Evolutionary conservation across 35 echinoderm and acorn worm species (phyloP).

Genomic region (Ophiothrix spiculata): DNA sequence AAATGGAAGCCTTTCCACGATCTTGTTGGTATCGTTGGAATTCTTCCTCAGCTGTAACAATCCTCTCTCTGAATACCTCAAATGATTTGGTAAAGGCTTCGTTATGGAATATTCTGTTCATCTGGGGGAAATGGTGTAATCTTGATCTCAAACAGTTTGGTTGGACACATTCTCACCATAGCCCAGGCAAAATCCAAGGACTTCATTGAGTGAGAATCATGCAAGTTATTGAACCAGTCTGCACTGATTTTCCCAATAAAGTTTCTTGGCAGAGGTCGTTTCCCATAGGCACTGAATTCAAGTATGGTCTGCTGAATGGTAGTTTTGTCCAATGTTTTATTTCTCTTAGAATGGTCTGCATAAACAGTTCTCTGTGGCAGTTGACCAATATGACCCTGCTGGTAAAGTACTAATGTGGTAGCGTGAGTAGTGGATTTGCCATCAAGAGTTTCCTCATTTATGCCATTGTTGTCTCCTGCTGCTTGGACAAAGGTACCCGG

Average conservation of each 20-base stretch:
- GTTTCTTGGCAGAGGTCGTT: background rate
- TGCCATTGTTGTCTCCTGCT: constrained; percentile 48
- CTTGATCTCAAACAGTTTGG: constrained; percentile 12
- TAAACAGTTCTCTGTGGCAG: background rate
- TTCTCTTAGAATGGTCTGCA: constrained; percentile 30
- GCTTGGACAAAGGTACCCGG: constrained; percentile 29
- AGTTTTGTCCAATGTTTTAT: background rate
- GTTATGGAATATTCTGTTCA: background rate
- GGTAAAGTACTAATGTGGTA: constrained; percentile 32
- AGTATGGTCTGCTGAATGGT: constrained; percentile 10
- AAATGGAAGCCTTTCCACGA: no score
- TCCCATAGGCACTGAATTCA: constrained; percentile 36
- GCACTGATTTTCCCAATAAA: constrained; percentile 20
- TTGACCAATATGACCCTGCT: constrained; percentile 25
- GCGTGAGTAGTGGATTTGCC: constrained; percentile 44
- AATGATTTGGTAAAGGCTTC: no score
- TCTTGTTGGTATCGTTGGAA: no score
- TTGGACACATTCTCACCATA: constrained; percentile 10
- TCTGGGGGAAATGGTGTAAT: background rate
- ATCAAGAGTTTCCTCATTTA: constrained; percentile 46
- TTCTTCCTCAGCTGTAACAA: no score
- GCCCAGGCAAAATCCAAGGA: constrained; percentile 22
- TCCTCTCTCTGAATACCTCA: no score
- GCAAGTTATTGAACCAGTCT: constrained; percentile 24
- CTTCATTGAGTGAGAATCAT: background rate